Evolutionary conservation across 1,140 invertebrate genomes (phyloP), one percentile per base, ranked within the genome.

Genomic region (Drosophila tropicalis): DNA sequence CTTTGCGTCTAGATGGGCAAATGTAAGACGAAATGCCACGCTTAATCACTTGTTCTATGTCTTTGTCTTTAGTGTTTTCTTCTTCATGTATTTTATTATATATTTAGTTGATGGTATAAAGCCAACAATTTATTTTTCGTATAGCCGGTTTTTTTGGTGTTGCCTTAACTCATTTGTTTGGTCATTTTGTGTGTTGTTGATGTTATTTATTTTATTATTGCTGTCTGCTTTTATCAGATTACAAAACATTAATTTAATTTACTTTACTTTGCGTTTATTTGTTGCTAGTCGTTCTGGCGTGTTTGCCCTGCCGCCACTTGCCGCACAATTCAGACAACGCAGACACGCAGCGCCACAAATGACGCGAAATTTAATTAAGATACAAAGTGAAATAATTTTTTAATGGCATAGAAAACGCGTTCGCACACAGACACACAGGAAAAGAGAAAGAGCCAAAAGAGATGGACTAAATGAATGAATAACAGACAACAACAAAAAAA

Each of bases 181-280:
- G 64, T 63, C 71, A 68, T 76, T 74, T 74, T 67, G 60, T 74
- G 70, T 44, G 39, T 62, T 36, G 29, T n/a, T 56, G 41, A 7
- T 51, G 44, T 51, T 51, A 51, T 51, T 25, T 51, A 65, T 76
- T 74, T 70, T 83, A 61, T 76, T 83, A 71, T 83, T 69, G 72
- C 32, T 70, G 66, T 65, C 68, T 78, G 67, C 65, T 81, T 78
- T 85, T 81, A 85, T 85, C 74, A 78, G 78, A 85, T 85, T 85
- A 85, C 79, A 81, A 85, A 81, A 85, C 81, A 85, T 85, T 85
- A 81, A 85, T 85, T 85, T 85, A 81, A 85, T 85, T 85, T 79
- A 76, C 72, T 76, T 73, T 76, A 73, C 81, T 80, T 55, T 72
- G 57, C 67, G 57, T 40, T 34, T 57, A 51, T 51, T 51, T 51